phyloP scores from a whole-genome alignment of 2,888 invertebrate species.

The Phlogophora meticulosa region DNA sequence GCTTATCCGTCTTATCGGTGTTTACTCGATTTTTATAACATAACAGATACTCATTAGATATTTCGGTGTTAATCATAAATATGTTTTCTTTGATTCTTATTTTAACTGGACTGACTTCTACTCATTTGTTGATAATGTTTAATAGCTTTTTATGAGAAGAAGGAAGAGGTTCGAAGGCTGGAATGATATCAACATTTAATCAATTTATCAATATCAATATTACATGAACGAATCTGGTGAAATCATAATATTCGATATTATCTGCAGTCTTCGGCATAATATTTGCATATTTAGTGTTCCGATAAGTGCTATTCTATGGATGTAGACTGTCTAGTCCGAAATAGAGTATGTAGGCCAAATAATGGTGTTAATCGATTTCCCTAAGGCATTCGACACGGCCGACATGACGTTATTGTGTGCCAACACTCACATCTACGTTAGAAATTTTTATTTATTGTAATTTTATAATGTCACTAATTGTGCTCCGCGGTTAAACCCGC shows the following conservation, averaged over 20 bases:
- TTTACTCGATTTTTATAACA: conserved; percentile 28
- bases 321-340: conserved; percentile 7
- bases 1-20: conserved; percentile 48
- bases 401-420: conserved; percentile 12
- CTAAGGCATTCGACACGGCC: conserved; percentile 27
- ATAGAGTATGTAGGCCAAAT: conserved; percentile 21
- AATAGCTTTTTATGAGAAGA: no score
- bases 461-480: not conserved
- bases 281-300: not conserved
- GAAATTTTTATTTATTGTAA: not conserved
- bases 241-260: not conserved
- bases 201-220: conserved; percentile 1
- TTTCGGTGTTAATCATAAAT: not conserved
- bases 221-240: not conserved
- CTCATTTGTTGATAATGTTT: no score
- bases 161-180: no score
- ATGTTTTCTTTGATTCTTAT: no score
- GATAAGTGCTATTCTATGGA: conserved; percentile 8
- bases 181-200: no score
- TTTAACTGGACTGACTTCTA: no score
- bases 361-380: conserved; percentile 40
- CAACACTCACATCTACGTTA: not conserved
- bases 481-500: no score
- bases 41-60: conserved; percentile 7
- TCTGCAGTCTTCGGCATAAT: not conserved